Percentiles rank a stretch among this genome's conserved stretches.
phyloP scores from a whole-genome alignment of 2,797 vertebrate species.

The Arctocebus calabarensis region DNA sequence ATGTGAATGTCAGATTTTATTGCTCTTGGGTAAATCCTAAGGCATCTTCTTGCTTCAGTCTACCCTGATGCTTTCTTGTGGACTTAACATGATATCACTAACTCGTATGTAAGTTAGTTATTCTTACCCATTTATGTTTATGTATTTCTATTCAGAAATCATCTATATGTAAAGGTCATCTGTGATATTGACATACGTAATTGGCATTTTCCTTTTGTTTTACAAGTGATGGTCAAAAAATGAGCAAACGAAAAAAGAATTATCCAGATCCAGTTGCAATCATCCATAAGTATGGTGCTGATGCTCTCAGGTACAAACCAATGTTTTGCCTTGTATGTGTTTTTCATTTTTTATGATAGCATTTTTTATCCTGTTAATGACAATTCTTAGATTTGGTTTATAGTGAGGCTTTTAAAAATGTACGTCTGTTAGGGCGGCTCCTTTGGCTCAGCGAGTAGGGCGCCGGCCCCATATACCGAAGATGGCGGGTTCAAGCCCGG shows the following conservation, averaged over 20 bases:
- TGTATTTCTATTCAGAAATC: neutral
- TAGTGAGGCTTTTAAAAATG: neutral
- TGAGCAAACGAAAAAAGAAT: constrained; percentile 99
- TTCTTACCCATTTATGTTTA: neutral
- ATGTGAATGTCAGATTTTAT: neutral
- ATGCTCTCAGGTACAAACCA: constrained; percentile 94
- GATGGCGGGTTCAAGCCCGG: too few relatives aligned
- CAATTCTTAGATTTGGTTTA: neutral
- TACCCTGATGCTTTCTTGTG: neutral
- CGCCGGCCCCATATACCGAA: too few relatives aligned
- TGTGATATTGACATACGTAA: neutral
- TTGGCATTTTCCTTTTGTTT: constrained; percentile 71
- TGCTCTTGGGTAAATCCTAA: constrained; percentile 17
- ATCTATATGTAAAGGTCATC: neutral
- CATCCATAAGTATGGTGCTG: constrained; percentile 95
- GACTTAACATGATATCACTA: neutral
- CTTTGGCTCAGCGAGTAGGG: too few relatives aligned
- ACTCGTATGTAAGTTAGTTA: neutral
- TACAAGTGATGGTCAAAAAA: constrained; percentile 98
- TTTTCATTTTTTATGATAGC: neutral
- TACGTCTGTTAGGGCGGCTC: too few relatives aligned
- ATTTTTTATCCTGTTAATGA: neutral
- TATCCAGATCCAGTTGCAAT: constrained; percentile 95
- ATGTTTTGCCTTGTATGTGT: neutral
- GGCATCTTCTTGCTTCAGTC: neutral